Base-by-base conservation (phyloP, 1,140 invertebrate genomes). In the Leptinotarsa defecta region DNA sequence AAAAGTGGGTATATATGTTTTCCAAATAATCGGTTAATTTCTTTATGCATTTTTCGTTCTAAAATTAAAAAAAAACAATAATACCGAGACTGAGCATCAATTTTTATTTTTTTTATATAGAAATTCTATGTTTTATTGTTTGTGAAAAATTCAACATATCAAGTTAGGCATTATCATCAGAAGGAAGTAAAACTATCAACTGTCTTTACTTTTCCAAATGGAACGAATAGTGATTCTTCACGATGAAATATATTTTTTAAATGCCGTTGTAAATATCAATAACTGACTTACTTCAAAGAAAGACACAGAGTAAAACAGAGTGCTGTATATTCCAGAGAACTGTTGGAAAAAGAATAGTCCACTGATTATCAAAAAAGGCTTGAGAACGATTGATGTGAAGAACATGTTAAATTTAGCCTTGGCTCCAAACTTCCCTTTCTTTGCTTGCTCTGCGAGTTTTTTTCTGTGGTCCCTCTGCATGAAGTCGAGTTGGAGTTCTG, bases 221-320 rank as follows among this genome's bases (percentile, higher is more conserved):
- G 1, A 8, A 34, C 27, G 27, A 34, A 34, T 6, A 8, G 6
- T 34, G 1, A 34, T 8, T 34, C 27, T 34, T 34, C 6, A 34
- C 6, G 27, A 34, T 34, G 1, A 34, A 34, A 34, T 34, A 43
- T 11, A 43, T 43, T 8, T 2, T 43, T 3, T 8, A 43, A 8
- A 11, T 43, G 2, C 8, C 34, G 0, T 43, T 8, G 34, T 43
- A 3, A 11, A 43, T 43, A 43, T 43, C 34, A 43, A 34, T 34
- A 6, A 43, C 8, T 43, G 34, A 57, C 78, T 85, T 79, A 89
- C 89, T 77, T 88, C 78, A 57, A 90, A 88, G 83, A 89, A 90
- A 70, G 89, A 89, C 19, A 92, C 90, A 0, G 91, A 89, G 78
- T 92, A 93, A 78, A 92, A 93, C 52, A 93, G 87, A 5, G 92